Evolutionary conservation across 2,888 invertebrate species (phyloP), one percentile per base, ranked within the genome.

Genomic region (Vandiemenella viatica): DNA sequence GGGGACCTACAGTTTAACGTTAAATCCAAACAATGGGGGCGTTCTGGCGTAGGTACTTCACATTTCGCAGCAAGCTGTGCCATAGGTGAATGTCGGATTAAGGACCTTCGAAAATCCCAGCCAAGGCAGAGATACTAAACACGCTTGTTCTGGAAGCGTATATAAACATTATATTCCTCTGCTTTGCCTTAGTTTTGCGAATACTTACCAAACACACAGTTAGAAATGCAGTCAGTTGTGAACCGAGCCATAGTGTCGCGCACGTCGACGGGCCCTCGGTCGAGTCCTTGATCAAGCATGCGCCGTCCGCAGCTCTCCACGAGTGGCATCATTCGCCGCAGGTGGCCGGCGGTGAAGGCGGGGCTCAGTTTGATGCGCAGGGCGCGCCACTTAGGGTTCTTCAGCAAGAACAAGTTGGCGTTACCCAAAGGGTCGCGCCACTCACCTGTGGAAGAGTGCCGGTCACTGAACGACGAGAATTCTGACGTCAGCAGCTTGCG

Each of bases 181-280:
- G 26, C 10, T 23, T 23, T 8, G 6, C 7, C 10, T 6, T 8
- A 23, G 10, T 23, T 23, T 23, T 10, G 6, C 7, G 26, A 23
- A 23, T 23, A 10, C 26, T 23, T 23, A 23, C 26, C 26, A 44
- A 54, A 55, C 1, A 53, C 54, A 37, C 54, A 55, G 5, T 52
- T 51, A 4, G 54, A 50, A 32, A 56, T 56, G 20, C 55, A 48
- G 44, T 56, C 56, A 1, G 55, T 56, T 17, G 52, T 46, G 41
- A 49, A 55, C 44, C 50, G 50, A 13, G 54, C 55, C 46, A 51
- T 48, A 16, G 50, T 45, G 22, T 56, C 55, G 45, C 48, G 49
- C 32, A 49, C 43, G 26, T 54, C 54, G 8, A 55, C 37, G 3
- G 46, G 16, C 17, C 21, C n/a, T 23, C 26, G 6, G 6, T 8